A percentile compares a stretch with the other conserved stretches of the same genome.
Conservation (phyloP, 1,140 invertebrate species). For the Temnothorax curvispinosus region DNA sequence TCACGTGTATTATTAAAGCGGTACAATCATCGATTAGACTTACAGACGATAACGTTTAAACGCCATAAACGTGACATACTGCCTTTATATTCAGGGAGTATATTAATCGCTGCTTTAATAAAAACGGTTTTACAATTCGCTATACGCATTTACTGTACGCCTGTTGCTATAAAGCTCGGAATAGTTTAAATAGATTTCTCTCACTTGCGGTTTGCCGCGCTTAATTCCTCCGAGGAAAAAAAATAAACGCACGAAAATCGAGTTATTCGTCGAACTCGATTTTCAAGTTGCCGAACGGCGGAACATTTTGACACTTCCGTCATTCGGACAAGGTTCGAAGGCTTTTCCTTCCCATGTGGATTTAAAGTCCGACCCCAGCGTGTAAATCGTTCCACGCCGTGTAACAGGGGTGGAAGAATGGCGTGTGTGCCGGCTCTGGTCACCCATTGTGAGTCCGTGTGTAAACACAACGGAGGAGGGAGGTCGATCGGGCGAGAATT, state of each 20-base stretch:
- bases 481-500: constrained; percentile 49
- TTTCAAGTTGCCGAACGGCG: neutral
- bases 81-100: neutral
- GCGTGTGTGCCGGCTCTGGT: neutral
- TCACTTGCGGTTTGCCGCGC: neutral
- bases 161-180: neutral
- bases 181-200: constrained; percentile 12
- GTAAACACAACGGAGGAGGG: constrained; percentile 47
- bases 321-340: constrained; percentile 8
- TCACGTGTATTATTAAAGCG: neutral
- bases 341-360: neutral
- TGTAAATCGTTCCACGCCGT: constrained; percentile 37
- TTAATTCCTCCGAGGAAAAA: constrained; percentile 16
- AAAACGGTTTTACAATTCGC: neutral
- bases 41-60: neutral
- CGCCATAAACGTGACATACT: neutral
- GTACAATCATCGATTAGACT: neutral
- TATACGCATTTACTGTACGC: neutral
- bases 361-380: neutral
- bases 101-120: neutral
- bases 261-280: neutral
- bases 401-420: neutral
- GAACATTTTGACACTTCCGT: constrained; percentile 15
- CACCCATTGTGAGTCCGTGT: constrained; percentile 42
- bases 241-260: constrained; percentile 2